phyloP scores from a whole-genome alignment of 2,113 vertebrate genomes.

The Columba janthina region DNA sequence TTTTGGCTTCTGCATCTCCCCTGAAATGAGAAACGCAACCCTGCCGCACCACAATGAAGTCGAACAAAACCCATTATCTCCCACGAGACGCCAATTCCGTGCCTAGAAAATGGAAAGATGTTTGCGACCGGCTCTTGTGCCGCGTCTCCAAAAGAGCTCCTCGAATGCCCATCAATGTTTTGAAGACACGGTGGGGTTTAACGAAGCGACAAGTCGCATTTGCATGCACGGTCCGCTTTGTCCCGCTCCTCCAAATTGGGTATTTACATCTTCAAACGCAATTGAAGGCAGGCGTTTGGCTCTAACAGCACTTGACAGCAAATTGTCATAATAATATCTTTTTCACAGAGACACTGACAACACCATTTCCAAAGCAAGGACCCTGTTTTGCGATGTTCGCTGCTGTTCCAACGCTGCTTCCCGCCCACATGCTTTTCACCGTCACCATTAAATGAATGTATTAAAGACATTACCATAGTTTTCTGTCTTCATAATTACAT shows the following conservation, averaged over 20 bases:
- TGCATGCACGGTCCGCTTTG: neutral
- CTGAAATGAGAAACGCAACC: neutral
- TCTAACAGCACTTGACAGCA: slow-evolving; percentile 4
- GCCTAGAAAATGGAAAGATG: neutral
- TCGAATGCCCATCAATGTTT: neutral
- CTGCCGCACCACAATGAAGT: neutral
- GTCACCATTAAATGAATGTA: neutral
- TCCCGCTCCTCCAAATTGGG: neutral
- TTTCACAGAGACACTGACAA: neutral
- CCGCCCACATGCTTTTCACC: neutral
- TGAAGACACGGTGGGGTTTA: neutral
- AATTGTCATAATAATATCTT: slow-evolving; percentile 12
- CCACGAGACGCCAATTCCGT: rapidly evolving
- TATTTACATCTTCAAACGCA: neutral
- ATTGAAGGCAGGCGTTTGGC: neutral
- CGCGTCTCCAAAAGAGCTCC: neutral
- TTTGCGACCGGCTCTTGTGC: neutral
- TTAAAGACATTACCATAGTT: neutral
- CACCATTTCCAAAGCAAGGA: neutral
- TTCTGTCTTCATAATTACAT: neutral
- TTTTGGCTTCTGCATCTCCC: neutral
- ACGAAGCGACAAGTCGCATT: neutral
- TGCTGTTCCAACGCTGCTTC: rapidly evolving
- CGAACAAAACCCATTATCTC: neutral
- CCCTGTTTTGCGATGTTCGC: neutral